Evolutionary conservation across 2,113 vertebrate genomes (phyloP).

Genomic region (Aptenodytes patagonicus): DNA sequence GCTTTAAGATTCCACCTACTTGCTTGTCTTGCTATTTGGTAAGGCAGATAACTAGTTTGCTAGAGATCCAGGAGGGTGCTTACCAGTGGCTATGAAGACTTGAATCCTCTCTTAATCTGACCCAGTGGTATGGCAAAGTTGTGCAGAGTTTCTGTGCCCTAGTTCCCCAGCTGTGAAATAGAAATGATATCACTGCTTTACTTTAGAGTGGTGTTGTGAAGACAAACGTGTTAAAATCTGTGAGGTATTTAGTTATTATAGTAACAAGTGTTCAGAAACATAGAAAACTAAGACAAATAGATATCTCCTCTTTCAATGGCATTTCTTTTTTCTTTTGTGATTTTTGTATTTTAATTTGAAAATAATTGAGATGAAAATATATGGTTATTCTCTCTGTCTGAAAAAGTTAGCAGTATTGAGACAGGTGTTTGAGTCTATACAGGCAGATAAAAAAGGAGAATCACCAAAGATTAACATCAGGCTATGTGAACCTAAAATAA

Average conservation of each 20-base stretch:
- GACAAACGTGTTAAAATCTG: fast-evolving
- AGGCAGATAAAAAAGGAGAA: not conserved
- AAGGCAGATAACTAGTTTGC: not conserved
- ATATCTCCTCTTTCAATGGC: not conserved
- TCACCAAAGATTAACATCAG: not conserved
- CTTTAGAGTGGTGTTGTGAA: not conserved
- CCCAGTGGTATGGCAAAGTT: not conserved
- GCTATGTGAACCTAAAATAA: not conserved
- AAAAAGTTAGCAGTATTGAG: not conserved
- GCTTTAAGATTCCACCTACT: not conserved
- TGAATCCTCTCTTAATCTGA: not conserved
- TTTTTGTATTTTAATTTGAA: not conserved
- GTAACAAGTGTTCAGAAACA: not conserved
- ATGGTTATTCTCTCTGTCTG: not conserved
- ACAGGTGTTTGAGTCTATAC: not conserved
- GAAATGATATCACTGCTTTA: not conserved
- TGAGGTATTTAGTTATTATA: not conserved
- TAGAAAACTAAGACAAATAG: not conserved
- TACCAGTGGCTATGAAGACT: not conserved
- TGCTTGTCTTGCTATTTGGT: not conserved
- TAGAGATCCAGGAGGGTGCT: not conserved
- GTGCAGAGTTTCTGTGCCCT: not conserved
- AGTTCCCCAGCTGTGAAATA: not conserved
- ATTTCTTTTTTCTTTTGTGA: not conserved
- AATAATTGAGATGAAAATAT: not conserved